These are phyloP conservation scores for Rhyacophila brunnea DNA, from an alignment of 1,140 invertebrate species.

Conservation along the genomic window DNA sequence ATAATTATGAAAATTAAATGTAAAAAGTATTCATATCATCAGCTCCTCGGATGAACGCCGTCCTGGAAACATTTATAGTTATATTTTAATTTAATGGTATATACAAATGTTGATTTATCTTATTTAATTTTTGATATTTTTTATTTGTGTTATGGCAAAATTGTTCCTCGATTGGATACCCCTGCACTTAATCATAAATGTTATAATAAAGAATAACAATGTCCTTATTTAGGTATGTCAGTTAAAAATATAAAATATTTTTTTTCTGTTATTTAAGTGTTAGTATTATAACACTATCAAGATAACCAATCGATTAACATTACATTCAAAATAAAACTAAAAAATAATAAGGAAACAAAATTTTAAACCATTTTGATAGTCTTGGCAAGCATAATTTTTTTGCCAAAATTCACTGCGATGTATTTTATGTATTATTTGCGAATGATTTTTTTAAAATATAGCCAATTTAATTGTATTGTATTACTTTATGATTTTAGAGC, in stretches of 20 bases:
- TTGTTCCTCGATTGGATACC: background rate
- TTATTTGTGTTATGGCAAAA: background rate
- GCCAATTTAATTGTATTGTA: background rate
- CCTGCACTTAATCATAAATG: background rate
- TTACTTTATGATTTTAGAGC: no score
- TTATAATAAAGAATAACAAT: no score
- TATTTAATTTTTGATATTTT: background rate
- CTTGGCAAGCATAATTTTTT: no score
- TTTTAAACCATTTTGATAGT: background rate
- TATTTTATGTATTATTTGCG: no score
- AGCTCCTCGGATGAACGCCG: slow-evolving; percentile 32
- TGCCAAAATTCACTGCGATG: no score
- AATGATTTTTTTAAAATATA: no score
- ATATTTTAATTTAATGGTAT: slow-evolving; percentile 30
- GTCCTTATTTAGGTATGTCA: no score
- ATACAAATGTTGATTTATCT: slow-evolving; percentile 21
- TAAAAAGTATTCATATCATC: background rate
- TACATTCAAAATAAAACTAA: background rate
- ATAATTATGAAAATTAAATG: slow-evolving; percentile 1
- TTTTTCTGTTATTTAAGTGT: no score
- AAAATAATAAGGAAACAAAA: background rate
- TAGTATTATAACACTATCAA: background rate
- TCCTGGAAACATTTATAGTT: slow-evolving; percentile 34
- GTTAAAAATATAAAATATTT: no score
- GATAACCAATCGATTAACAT: background rate